Base-by-base conservation (phyloP, 2,113 vertebrate genomes). In the Tupaia chinensis region DNA sequence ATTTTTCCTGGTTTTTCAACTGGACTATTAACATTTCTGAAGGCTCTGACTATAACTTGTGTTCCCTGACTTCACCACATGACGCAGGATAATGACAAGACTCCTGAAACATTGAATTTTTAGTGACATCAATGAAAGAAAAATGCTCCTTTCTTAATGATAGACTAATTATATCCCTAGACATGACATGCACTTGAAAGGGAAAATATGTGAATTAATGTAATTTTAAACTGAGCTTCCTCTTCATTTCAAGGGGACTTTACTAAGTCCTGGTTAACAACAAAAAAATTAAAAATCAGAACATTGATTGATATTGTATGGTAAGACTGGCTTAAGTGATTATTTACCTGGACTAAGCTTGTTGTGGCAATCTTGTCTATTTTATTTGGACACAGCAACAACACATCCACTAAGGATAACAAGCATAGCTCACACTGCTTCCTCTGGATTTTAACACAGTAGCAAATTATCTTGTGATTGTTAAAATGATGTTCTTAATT, bases 191-290 rank as follows among this genome's bases (percentile, higher is more conserved):
- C 76, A 29, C 65, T 90, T 92, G 27, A 56, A 84, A 34, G 61
- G 65, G 12, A 61, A 65, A 82, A 53, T 73, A 81, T 70, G 20
- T 83, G n/a, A 96, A 81, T 92, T 53, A 77, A n/a, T 82, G 65
- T 61, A 85, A 77, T 79, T 68, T 92, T 69, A 78, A 95, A 44
- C 72, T 73, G 53, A 60, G 34, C 95, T 92, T 27, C 53, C 15
- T 74, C 5, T 76, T 85, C 5, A 32, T 79, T 7, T 87, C 63
- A 92, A 82, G 12, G 27, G 8, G 44, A 44, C 44, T 44, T 44
- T 44, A 5, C 44, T 44, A 44, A 44, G 44, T 44, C 44, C 44
- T 44, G 44, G 44, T 44, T 44, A 44, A 44, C 44, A 44, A 44
- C 44, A 44, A 44, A 44, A 4, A 44, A 44, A 44, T 44, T 44